These are phyloP conservation scores for Borostomias antarcticus DNA, from an alignment of 2,797 vertebrate species.

Conservation along the genomic window DNA sequence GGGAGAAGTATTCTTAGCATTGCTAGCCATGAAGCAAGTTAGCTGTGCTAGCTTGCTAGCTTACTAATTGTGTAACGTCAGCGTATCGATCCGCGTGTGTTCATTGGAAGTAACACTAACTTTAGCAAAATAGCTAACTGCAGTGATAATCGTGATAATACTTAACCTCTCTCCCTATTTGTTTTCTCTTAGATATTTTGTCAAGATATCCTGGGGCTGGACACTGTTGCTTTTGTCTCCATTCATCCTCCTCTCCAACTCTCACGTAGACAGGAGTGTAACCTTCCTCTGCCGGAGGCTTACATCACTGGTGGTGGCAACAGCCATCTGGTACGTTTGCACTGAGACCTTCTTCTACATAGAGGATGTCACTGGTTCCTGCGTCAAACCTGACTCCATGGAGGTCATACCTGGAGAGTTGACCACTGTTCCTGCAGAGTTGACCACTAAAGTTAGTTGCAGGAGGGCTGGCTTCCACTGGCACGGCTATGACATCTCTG, in stretches of 20 bases:
- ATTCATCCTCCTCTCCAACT: slow-evolving; percentile 85
- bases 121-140: background rate
- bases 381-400: slow-evolving; percentile 60
- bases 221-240: slow-evolving; percentile 88
- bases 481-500: slow-evolving; percentile 92
- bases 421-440: slow-evolving; percentile 43
- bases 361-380: slow-evolving; percentile 84
- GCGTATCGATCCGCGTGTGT: background rate
- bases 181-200: slow-evolving; percentile 85
- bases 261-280: slow-evolving; percentile 61
- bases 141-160: no score
- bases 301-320: slow-evolving; percentile 82
- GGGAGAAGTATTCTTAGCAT: no score
- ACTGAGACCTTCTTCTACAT: slow-evolving; percentile 82
- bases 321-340: slow-evolving; percentile 84
- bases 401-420: slow-evolving; percentile 47
- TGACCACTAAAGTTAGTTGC: slow-evolving; percentile 78
- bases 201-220: slow-evolving; percentile 96
- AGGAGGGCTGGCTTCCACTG: slow-evolving; percentile 78
- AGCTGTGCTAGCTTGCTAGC: no score
- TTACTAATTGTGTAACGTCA: no score
- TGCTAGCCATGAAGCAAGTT: no score
- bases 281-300: slow-evolving; percentile 75
- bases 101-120: background rate
- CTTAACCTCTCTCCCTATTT: background rate